Percentiles rank a stretch among this genome's conserved stretches.
phyloP scores from a whole-genome alignment of 35 echinoderm and acorn worm genomes.

The Apostichopus parvimensis region DNA sequence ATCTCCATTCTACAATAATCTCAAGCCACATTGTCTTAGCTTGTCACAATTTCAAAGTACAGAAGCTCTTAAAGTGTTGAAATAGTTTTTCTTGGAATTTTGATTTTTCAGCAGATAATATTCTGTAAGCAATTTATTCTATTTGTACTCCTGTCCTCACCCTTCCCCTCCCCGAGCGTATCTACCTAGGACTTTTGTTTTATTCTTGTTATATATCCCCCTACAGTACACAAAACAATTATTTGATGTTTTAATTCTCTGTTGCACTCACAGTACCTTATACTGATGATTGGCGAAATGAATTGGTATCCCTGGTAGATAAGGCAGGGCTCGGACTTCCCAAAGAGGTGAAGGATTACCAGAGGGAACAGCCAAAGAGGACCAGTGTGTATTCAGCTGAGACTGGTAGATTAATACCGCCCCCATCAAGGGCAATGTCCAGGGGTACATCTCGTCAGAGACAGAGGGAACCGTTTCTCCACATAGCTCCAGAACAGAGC shows the following conservation, averaged over 20 bases:
- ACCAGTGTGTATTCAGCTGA: conserved; percentile 95
- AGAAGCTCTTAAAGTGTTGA: no score
- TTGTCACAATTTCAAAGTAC: no score
- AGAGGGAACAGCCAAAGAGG: conserved; percentile 76
- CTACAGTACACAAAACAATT: no score
- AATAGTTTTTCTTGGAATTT: no score
- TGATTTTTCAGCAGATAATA: no score
- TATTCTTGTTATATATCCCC: no score
- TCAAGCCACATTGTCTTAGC: no score
- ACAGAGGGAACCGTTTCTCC: conserved; percentile 67
- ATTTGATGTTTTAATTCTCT: not conserved
- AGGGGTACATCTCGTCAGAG: conserved; percentile 74
- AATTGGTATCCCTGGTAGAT: conserved; percentile 78
- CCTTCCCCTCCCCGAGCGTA: no score
- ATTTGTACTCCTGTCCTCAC: no score
- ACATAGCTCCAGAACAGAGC: conserved; percentile 74
- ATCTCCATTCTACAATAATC: no score
- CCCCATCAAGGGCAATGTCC: conserved; percentile 88
- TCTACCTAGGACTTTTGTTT: no score
- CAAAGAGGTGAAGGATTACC: conserved; percentile 72
- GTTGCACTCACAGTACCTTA: conserved; percentile 72
- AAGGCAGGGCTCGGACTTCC: conserved; percentile 89
- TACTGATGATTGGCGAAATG: conserved; percentile 92
- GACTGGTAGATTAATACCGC: conserved; percentile 90
- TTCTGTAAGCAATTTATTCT: no score